These are phyloP conservation scores for Pristis pectinata DNA, from an alignment of 2,797 vertebrate species.

Conservation along the genomic window DNA sequence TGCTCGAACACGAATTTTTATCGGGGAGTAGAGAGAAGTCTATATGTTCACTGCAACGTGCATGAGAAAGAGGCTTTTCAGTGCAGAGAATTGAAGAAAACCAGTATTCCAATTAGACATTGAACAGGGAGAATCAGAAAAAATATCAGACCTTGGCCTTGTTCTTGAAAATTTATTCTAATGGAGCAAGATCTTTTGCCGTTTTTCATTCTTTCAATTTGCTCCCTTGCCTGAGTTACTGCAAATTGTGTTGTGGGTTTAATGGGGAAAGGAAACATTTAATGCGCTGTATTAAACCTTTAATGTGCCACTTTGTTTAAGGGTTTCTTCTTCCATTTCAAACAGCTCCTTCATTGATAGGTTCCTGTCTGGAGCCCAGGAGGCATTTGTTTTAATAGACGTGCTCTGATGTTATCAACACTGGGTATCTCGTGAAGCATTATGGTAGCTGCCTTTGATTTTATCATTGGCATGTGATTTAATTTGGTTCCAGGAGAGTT, in stretches of 20 bases:
- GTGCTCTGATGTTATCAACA: not conserved
- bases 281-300: not conserved
- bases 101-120: not conserved
- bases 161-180: not conserved
- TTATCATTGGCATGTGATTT: not conserved
- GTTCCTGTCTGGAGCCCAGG: not conserved
- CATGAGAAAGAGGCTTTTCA: not conserved
- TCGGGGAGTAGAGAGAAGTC: not conserved
- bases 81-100: not conserved
- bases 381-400: slow-evolving; percentile 9
- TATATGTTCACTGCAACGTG: not conserved
- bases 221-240: not conserved
- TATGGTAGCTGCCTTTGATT: not conserved
- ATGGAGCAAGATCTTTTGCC: not conserved
- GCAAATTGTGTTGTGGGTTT: not conserved
- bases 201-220: not conserved
- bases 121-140: not conserved
- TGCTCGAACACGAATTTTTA: too few species aligned
- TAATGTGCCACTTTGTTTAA: not conserved
- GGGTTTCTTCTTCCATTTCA: not conserved
- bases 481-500: not conserved
- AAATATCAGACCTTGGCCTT: not conserved
- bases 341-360: not conserved
- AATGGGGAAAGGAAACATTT: not conserved
- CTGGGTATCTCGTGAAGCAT: not conserved